phyloP scores from a whole-genome alignment of 2,888 invertebrate species.

The Diarsia mendica region DNA sequence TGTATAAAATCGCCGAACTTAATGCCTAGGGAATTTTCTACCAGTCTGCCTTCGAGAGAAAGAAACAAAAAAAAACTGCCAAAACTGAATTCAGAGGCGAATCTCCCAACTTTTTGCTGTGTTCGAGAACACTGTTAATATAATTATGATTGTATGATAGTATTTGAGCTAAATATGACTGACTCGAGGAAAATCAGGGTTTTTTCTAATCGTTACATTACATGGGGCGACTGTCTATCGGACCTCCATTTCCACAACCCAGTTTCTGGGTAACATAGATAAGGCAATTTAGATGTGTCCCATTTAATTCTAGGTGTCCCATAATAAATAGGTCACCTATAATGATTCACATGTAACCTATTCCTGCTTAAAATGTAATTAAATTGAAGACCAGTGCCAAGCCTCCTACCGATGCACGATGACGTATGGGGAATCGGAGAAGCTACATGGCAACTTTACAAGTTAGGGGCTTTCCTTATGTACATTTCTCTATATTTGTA shows the following conservation, averaged over 20 bases:
- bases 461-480: conserved; percentile 28
- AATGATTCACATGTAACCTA: neutral
- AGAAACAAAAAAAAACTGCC: neutral
- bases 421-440: conserved; percentile 27
- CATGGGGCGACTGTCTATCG: too few species aligned
- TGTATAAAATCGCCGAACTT: neutral
- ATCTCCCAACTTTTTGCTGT: neutral
- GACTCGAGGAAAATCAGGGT: too few species aligned
- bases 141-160: too few species aligned
- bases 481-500: neutral
- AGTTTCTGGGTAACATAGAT: neutral
- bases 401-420: conserved; percentile 1
- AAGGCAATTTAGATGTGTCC: neutral
- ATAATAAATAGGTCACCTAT: neutral
- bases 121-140: neutral
- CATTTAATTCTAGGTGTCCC: neutral
- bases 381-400: neutral
- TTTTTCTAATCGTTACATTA: too few species aligned
- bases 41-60: neutral
- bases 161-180: too few species aligned
- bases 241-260: too few species aligned
- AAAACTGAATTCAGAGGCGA: neutral
- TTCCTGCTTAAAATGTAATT: neutral
- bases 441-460: neutral
- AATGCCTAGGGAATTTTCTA: neutral